Conservation (phyloP, 2,797 vertebrate genomes). For the Muraenolepis orangiensis region DNA sequence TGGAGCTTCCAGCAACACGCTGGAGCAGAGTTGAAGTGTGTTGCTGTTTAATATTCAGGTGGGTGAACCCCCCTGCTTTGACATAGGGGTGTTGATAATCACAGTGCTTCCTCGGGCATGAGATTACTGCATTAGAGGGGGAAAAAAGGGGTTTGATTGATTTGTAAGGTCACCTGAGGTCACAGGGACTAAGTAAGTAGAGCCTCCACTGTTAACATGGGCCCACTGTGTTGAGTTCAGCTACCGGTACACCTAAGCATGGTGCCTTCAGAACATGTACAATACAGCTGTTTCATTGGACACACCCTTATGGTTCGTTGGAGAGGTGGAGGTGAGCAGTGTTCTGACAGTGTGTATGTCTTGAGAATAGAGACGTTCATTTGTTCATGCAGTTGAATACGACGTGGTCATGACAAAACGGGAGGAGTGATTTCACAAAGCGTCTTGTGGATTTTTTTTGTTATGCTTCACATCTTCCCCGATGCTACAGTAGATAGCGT, state of each 20-base stretch:
- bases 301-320: neutral
- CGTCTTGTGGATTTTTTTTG: too few relatives aligned
- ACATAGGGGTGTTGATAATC: conserved; percentile 39
- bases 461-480: neutral
- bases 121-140: conserved; percentile 32
- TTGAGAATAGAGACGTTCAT: neutral
- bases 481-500: neutral
- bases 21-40: neutral
- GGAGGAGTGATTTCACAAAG: neutral
- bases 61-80: conserved; percentile 24
- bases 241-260: conserved; percentile 17
- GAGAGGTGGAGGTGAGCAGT: neutral
- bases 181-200: conserved; percentile 30
- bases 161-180: conserved; percentile 30
- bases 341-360: neutral
- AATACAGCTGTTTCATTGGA: neutral
- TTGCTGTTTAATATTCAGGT: conserved; percentile 34
- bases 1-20: conserved; percentile 15
- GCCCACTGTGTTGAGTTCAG: conserved; percentile 29
- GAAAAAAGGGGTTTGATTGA: conserved; percentile 27
- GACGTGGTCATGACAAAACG: neutral
- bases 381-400: neutral
- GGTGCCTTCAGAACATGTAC: neutral
- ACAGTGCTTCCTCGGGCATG: conserved; percentile 43
- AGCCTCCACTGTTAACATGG: conserved; percentile 15